phyloP scores from a whole-genome alignment of 2,113 vertebrate genomes.

The Notarius quadriscutis region DNA sequence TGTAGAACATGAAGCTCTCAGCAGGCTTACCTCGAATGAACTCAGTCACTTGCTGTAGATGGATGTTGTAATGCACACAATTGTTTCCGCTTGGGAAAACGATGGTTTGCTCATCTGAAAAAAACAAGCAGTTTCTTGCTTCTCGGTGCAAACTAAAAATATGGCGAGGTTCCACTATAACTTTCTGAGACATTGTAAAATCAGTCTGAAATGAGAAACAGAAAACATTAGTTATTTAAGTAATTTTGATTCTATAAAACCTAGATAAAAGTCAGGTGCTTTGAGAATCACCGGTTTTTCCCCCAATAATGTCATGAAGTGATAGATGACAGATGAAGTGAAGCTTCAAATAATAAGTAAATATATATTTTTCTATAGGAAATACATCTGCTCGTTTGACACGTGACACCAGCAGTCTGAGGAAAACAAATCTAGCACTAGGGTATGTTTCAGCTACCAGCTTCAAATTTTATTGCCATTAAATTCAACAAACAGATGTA shows the following conservation, averaged over 20 bases:
- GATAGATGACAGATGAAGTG: not conserved
- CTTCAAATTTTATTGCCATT: too few species aligned
- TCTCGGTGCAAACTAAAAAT: conserved; percentile 77
- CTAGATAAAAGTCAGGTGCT: not conserved
- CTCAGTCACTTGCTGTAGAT: conserved; percentile 77
- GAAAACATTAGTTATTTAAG: not conserved
- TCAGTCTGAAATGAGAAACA: not conserved
- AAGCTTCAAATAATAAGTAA: too few species aligned
- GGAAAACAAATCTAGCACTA: too few species aligned
- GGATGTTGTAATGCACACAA: conserved; percentile 82
- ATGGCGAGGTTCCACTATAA: conserved; percentile 72
- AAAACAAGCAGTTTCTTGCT: conserved; percentile 82
- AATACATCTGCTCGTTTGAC: too few species aligned
- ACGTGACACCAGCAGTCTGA: too few species aligned
- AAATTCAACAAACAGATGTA: too few species aligned
- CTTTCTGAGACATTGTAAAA: conserved; percentile 59
- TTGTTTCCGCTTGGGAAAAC: conserved; percentile 84
- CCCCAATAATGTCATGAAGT: not conserved
- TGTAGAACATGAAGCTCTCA: not conserved
- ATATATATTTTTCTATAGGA: too few species aligned
- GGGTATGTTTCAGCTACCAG: too few species aligned
- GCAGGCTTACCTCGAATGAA: conserved; percentile 81
- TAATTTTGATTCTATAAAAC: not conserved
- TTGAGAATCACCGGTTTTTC: not conserved
- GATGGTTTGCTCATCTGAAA: conserved; percentile 82